These are phyloP conservation scores for Rhizomys pruinosus DNA, from an alignment of 2,113 vertebrate species.

Conservation along the genomic window DNA sequence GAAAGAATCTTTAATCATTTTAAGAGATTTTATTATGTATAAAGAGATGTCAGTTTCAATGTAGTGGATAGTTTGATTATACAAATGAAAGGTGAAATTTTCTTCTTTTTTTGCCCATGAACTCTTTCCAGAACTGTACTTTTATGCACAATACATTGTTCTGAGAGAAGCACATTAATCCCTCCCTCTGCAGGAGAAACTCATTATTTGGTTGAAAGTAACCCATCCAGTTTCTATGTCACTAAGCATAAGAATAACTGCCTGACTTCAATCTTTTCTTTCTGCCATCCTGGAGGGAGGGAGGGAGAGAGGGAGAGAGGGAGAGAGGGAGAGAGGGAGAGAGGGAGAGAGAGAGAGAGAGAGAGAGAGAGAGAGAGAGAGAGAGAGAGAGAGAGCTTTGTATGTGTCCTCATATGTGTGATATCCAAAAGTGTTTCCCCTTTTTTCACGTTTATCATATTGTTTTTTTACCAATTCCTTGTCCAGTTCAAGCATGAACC, in stretches of 20 bases:
- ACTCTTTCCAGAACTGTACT: background rate
- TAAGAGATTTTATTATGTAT: background rate
- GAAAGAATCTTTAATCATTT: background rate
- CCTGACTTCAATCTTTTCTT: background rate
- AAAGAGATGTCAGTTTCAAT: background rate
- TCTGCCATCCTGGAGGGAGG: too few relatives aligned
- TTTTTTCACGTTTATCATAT: background rate
- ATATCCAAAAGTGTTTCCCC: conserved; percentile 8
- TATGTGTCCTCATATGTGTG: background rate
- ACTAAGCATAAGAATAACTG: background rate
- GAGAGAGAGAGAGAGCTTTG: too few relatives aligned
- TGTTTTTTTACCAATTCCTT: background rate
- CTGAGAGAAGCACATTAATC: background rate
- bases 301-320: too few relatives aligned
- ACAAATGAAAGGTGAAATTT: background rate
- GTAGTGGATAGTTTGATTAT: background rate
- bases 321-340: too few relatives aligned
- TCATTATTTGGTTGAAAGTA: conserved; percentile 2
- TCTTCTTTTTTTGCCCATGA: background rate
- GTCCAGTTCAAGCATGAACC: background rate
- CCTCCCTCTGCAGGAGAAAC: background rate
- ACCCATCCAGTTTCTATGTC: background rate
- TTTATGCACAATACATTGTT: background rate
- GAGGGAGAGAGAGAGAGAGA: too few relatives aligned
- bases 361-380: too few relatives aligned